phyloP scores from a whole-genome alignment of 1,140 invertebrate species.

The Cataglyphis hispanica region DNA sequence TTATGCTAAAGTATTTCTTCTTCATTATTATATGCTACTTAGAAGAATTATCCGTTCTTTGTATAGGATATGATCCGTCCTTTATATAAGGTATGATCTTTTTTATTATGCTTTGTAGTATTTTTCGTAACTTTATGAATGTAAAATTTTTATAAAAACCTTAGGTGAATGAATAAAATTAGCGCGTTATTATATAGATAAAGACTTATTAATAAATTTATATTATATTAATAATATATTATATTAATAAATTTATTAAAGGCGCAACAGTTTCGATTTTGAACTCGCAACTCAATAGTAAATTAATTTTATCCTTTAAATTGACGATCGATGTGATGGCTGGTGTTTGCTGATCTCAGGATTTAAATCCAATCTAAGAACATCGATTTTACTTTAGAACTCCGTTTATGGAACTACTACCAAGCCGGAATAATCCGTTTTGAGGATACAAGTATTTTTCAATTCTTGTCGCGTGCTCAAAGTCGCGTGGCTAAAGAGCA shows the following conservation, averaged over 20 bases:
- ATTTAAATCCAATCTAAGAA: not conserved
- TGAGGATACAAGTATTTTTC: not conserved
- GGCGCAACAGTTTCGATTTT: not conserved
- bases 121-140: not conserved
- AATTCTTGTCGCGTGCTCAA: constrained; percentile 1
- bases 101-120: not conserved
- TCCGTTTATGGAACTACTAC: not conserved
- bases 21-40: constrained; percentile 26
- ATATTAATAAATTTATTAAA: not conserved
- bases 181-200: not conserved
- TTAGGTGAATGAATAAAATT: not conserved
- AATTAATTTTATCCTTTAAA: not conserved
- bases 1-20: constrained; percentile 7
- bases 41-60: constrained; percentile 2
- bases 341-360: not conserved
- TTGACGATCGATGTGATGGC: constrained; percentile 26
- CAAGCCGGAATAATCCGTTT: not conserved
- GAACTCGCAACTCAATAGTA: not conserved
- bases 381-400: constrained; percentile 20
- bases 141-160: not conserved
- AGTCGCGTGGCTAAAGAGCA: not conserved
- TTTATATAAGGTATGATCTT: not conserved
- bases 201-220: not conserved
- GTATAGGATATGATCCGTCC: not conserved
- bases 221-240: too few species aligned